A percentile compares a stretch with the other conserved stretches of the same genome.
Conservation (phyloP, 2,888 invertebrate genomes). For the Sialis fuliginosa region DNA sequence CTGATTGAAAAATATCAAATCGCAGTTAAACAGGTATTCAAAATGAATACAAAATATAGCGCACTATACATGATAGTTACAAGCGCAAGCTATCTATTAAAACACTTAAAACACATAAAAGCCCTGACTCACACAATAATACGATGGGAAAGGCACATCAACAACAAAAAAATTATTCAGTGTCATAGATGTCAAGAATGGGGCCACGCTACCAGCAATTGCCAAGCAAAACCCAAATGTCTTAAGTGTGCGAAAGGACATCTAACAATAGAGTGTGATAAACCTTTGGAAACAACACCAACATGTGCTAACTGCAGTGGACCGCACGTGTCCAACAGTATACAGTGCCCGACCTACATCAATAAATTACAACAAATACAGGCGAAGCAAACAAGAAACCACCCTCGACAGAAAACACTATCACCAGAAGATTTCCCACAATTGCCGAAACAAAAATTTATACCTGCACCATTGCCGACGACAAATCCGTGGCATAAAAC, state of each 20-base stretch:
- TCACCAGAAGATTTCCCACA: neutral
- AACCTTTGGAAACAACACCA: slow-evolving; percentile 10
- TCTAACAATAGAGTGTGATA: slow-evolving; percentile 13
- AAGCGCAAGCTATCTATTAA: neutral
- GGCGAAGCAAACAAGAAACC: neutral
- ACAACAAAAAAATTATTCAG: slow-evolving; percentile 12
- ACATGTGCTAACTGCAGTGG: slow-evolving; percentile 15
- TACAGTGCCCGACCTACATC: slow-evolving; percentile 10
- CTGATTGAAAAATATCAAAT: no score
- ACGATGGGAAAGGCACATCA: slow-evolving; percentile 12
- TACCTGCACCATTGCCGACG: no score
- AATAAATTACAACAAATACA: slow-evolving; percentile 7
- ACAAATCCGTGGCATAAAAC: no score
- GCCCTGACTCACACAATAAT: slow-evolving; percentile 3
- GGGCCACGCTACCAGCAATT: slow-evolving; percentile 15
- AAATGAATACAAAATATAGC: neutral
- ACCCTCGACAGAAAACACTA: neutral
- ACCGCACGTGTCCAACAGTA: slow-evolving; percentile 14
- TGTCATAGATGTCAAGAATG: slow-evolving; percentile 15
- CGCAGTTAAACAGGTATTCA: neutral
- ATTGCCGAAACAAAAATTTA: no score
- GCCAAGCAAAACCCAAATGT: slow-evolving; percentile 12
- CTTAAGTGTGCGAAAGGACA: slow-evolving; percentile 14
- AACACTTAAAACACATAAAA: neutral
- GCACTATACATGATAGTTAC: slow-evolving; percentile 1